Percentiles rank a stretch among this genome's conserved stretches.
Conservation (phyloP, 2,888 invertebrate genomes). For the Harpagoxenus sublaevis region DNA sequence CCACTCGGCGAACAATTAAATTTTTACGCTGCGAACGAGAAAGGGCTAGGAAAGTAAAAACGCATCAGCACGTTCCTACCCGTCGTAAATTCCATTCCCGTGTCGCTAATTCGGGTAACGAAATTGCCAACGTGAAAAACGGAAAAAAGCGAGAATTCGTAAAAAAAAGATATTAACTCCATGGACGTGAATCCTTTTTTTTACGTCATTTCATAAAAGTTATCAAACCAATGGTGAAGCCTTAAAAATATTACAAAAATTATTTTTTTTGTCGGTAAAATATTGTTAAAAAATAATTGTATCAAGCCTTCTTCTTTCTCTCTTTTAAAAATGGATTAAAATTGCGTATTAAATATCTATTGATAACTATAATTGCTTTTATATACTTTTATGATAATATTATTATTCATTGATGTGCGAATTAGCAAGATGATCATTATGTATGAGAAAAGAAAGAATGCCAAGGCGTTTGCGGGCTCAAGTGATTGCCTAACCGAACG, state of each 20-base stretch:
- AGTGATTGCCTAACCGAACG: constrained; percentile 58
- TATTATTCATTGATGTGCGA: background rate
- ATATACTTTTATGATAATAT: background rate
- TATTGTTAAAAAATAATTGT: background rate
- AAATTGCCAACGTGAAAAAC: constrained; percentile 38
- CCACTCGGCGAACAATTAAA: constrained; percentile 66
- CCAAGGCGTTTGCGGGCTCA: constrained; percentile 38
- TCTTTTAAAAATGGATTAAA: background rate
- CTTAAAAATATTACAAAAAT: background rate
- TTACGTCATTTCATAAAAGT: background rate
- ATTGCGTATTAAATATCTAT: background rate
- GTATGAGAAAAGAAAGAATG: constrained; percentile 17
- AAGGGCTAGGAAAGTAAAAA: constrained; percentile 68
- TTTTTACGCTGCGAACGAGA: constrained; percentile 55
- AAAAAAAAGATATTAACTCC: background rate
- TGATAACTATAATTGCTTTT: background rate
- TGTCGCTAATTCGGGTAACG: constrained; percentile 37
- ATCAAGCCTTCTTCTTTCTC: background rate
- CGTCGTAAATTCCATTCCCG: constrained; percentile 68
- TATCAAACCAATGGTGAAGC: background rate
- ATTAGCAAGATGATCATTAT: background rate
- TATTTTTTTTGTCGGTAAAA: background rate
- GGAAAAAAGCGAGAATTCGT: background rate
- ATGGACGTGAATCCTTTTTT: background rate
- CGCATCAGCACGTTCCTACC: constrained; percentile 47